These are phyloP conservation scores for Prinia subflava DNA, from an alignment of 2,113 vertebrate species.

Conservation along the genomic window DNA sequence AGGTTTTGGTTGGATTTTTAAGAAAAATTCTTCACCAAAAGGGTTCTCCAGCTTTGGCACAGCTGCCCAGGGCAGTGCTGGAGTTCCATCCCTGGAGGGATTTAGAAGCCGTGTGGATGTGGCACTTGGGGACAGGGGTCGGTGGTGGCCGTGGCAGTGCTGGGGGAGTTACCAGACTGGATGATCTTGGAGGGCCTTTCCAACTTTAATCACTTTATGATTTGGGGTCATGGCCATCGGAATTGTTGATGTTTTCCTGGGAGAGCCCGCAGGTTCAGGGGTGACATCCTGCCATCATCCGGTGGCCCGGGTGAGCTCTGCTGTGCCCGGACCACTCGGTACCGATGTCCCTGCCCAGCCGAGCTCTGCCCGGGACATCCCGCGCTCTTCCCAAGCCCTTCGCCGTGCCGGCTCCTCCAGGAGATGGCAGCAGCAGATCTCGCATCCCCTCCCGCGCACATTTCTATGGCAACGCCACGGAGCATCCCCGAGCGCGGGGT, in stretches of 20 bases:
- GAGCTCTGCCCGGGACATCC: neutral
- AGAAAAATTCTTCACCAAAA: rapidly evolving
- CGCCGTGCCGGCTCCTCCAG: neutral
- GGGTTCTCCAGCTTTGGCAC: neutral
- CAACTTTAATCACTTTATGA: neutral
- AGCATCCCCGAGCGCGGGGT: neutral
- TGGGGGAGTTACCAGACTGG: rapidly evolving
- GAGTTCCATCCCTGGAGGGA: rapidly evolving
- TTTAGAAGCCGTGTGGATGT: neutral
- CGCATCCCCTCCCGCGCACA: neutral
- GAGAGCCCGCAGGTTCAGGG: rapidly evolving
- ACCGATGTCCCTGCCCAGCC: neutral
- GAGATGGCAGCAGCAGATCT: slow-evolving; percentile 53
- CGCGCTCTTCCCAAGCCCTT: neutral
- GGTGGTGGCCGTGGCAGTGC: neutral
- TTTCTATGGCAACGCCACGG: neutral
- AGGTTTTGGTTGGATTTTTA: rapidly evolving
- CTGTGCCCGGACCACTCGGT: neutral
- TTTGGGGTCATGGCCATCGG: rapidly evolving
- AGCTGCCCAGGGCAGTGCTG: neutral
- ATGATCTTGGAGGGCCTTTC: neutral
- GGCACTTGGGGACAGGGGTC: neutral
- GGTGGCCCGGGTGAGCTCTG: neutral
- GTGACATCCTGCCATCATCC: neutral
- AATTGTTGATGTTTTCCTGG: rapidly evolving